These are phyloP conservation scores for Heliothis virescens DNA, from an alignment of 1,140 invertebrate species.

Conservation along the genomic window DNA sequence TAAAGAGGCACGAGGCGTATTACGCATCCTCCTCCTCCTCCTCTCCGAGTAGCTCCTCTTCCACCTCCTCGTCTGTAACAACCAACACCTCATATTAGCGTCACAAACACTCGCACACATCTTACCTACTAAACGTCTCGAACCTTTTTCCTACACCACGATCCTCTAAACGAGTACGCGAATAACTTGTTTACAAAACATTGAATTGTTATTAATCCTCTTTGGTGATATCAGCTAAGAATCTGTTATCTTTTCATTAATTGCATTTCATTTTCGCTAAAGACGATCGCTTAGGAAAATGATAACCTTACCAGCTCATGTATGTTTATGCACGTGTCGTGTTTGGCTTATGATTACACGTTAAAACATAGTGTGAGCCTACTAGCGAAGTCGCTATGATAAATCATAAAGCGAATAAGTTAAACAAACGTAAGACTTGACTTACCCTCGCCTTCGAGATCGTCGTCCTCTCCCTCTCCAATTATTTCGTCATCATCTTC, in stretches of 20 bases:
- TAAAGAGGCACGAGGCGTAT: constrained; percentile 82
- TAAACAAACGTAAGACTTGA: not conserved
- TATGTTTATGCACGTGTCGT: constrained; percentile 22
- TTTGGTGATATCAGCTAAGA: too few species aligned
- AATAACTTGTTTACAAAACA: too few species aligned
- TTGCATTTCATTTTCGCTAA: not conserved
- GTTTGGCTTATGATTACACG: constrained; percentile 1
- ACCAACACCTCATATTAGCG: constrained; percentile 42
- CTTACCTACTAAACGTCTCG: not conserved
- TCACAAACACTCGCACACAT: not conserved
- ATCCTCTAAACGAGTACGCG: too few species aligned
- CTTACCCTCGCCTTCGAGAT: constrained; percentile 87
- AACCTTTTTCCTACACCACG: not conserved
- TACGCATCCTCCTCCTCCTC: constrained; percentile 88
- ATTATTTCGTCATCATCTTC: constrained; percentile 90
- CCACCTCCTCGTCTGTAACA: constrained; percentile 88
- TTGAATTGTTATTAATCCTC: too few species aligned
- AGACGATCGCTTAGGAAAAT: not conserved
- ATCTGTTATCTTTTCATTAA: not conserved
- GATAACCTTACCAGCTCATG: constrained; percentile 24
- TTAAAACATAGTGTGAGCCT: constrained; percentile 1
- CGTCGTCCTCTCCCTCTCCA: constrained; percentile 89
- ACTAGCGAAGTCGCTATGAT: constrained; percentile 1
- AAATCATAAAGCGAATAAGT: not conserved
- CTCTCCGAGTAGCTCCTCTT: constrained; percentile 86